A percentile compares a stretch with the other conserved stretches of the same genome.
Conservation (phyloP, 2,113 vertebrate species). For the Dascyllus trimaculatus region DNA sequence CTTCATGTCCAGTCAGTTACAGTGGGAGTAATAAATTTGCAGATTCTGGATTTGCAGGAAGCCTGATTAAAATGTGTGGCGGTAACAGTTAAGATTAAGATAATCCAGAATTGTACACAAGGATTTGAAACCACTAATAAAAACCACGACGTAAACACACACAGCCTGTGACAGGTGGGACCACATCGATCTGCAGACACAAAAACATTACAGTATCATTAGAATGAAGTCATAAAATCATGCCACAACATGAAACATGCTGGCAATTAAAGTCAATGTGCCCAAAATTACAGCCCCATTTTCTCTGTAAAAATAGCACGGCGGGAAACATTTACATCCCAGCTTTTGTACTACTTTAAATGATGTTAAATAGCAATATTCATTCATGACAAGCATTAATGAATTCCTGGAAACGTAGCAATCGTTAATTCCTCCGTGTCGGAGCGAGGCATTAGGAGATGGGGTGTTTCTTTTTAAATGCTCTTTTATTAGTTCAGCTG, state of each 20-base stretch:
- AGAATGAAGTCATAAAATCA: constrained; percentile 37
- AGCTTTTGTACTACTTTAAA: constrained; percentile 45
- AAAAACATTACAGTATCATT: not conserved
- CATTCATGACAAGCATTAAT: constrained; percentile 56
- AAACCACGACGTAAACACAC: not conserved
- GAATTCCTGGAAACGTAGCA: constrained; percentile 47
- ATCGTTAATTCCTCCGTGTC: constrained; percentile 49
- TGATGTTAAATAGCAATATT: constrained; percentile 34
- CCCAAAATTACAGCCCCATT: constrained; percentile 49
- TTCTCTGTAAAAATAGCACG: constrained; percentile 25
- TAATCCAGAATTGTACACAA: too few species aligned
- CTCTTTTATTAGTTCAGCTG: constrained; percentile 67
- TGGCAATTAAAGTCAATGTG: constrained; percentile 44
- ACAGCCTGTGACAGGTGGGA: not conserved
- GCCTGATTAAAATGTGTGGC: too few species aligned
- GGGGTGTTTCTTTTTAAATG: constrained; percentile 52
- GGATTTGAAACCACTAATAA: too few species aligned
- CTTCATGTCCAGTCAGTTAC: too few species aligned
- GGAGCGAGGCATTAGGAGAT: constrained; percentile 48
- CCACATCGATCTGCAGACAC: not conserved
- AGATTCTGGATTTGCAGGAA: too few species aligned
- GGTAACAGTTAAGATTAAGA: too few species aligned
- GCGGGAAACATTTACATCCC: constrained; percentile 45
- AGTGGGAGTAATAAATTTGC: too few species aligned
- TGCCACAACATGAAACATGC: constrained; percentile 42